These are phyloP conservation scores for Tanytarsus gracilentus DNA, from an alignment of 2,888 invertebrate species.

Conservation along the genomic window DNA sequence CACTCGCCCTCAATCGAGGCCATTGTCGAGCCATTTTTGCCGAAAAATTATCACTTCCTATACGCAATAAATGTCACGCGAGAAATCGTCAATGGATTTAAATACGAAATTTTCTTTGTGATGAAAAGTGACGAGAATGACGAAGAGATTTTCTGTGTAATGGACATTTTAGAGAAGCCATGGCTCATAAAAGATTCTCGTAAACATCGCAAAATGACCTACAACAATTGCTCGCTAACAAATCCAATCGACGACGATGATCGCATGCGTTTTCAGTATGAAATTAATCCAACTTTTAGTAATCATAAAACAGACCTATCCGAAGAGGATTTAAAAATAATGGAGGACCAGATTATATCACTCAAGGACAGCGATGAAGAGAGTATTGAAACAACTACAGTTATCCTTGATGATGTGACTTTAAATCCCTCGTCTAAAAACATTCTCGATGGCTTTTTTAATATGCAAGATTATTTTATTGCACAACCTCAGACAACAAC, in stretches of 20 bases:
- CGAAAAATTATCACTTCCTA: constrained; percentile 39
- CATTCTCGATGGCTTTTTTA: constrained; percentile 15
- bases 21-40: constrained; percentile 40
- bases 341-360: constrained; percentile 26
- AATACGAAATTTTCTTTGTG: constrained; percentile 40
- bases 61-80: constrained; percentile 41
- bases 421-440: constrained; percentile 19
- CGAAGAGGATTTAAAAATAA: constrained; percentile 31
- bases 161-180: constrained; percentile 56
- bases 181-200: constrained; percentile 51
- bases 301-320: constrained; percentile 38
- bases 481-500: neutral
- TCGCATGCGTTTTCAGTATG: constrained; percentile 34
- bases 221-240: constrained; percentile 56
- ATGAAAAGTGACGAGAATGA: constrained; percentile 37
- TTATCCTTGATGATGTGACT: constrained; percentile 3
- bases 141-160: constrained; percentile 46
- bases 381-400: neutral
- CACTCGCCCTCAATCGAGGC: constrained; percentile 40
- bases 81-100: constrained; percentile 40
- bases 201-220: constrained; percentile 51
- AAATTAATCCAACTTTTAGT: constrained; percentile 39
- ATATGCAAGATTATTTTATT: constrained; percentile 15
- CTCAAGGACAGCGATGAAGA: neutral
- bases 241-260: constrained; percentile 31